Base-by-base conservation (phyloP, 2,888 invertebrate species). In the Plagodis dolabraria region DNA sequence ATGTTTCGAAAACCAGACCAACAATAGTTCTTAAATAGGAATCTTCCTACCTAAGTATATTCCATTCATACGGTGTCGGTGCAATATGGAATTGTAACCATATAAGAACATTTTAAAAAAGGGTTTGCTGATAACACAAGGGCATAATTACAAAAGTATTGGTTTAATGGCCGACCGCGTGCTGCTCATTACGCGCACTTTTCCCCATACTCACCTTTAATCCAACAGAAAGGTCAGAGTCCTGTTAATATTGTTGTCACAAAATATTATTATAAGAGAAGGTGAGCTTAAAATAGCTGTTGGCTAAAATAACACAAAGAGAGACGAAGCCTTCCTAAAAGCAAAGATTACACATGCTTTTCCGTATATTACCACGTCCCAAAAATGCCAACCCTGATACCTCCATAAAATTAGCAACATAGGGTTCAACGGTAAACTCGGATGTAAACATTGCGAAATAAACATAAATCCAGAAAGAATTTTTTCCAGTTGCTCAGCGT, bases 401-500 rank as follows among this genome's bases (percentile, higher is more conserved):
- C 60, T 38, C 43, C 44, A 61, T 57, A 67, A 65, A 65, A 65
- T 65, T 59, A 60, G 48, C 62, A 67, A 65, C 53, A 44, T 33
- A 47, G 65, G 66, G 68, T 52, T 57, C 33, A 63, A 54, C 60
- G 38, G 60, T 65, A 62, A 60, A 64, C 62, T 65, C 62, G 46
- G 56, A 60, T 62, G 60, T 57, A 57, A 64, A 53, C 63, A 56
- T 63, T 47, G 57, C 62, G 63, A 63, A 63, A 59, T 52, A 66
- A 61, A 56, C 64, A 64, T 66, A 69, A 69, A 68, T 63, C 60
- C 54, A 54, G 56, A 50, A 67, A 63, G 44, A 60, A 57, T 47
- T 57, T 49, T 50, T 57, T 60, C 59, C 60, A 60, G 56, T 65
- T 57, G 48, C 65, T 64, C 60, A 59, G 62, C 60, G 47, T 55